These are phyloP conservation scores for Epiblema foenella DNA, from an alignment of 2,888 invertebrate species.

Conservation along the genomic window DNA sequence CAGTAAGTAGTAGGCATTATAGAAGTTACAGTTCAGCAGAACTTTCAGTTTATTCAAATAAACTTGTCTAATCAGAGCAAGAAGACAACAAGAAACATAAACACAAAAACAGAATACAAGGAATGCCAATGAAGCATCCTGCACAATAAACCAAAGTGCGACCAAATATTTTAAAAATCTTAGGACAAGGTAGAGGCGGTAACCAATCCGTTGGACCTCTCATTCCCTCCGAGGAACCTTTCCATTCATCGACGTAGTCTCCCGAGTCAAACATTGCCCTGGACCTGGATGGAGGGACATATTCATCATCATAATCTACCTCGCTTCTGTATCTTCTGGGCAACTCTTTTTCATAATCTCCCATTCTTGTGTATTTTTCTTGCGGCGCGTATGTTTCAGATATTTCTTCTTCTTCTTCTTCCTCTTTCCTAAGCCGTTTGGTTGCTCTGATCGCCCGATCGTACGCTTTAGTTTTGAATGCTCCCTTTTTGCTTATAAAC, in stretches of 20 bases:
- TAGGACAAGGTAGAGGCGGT: not conserved
- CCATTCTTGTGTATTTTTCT: not conserved
- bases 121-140: constrained; percentile 22
- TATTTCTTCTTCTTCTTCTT: too few species aligned
- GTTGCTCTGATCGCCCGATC: constrained; percentile 1
- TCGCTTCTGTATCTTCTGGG: constrained; percentile 5
- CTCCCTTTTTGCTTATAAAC: not conserved
- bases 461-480: constrained; percentile 14
- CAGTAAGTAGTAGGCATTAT: not conserved
- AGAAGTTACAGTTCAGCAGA: not conserved
- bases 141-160: constrained; percentile 5
- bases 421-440: not conserved
- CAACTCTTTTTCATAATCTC: not conserved
- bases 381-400: not conserved
- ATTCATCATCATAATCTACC: not conserved
- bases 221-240: not conserved
- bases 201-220: not conserved
- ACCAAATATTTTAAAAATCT: constrained; percentile 4
- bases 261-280: not conserved
- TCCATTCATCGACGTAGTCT: constrained; percentile 9
- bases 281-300: not conserved
- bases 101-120: constrained; percentile 29
- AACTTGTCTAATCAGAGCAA: constrained; percentile 12
- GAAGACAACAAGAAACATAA: constrained; percentile 7
- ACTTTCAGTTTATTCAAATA: not conserved